These are phyloP conservation scores for Tachina grossa DNA, from an alignment of 2,888 invertebrate genomes.

Conservation along the genomic window DNA sequence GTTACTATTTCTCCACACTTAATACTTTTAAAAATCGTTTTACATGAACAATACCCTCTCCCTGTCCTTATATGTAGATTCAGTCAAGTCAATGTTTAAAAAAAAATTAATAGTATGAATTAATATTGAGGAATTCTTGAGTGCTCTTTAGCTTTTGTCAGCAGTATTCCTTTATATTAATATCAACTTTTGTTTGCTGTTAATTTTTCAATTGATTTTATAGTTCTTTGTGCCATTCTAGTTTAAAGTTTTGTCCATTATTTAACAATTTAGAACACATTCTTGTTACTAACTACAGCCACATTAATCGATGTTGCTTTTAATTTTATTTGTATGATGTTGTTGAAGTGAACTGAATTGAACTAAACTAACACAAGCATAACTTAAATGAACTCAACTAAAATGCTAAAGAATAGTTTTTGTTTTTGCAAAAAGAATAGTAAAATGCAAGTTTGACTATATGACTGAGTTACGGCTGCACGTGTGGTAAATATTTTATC, in stretches of 20 bases:
- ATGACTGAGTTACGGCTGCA: slow-evolving; percentile 63
- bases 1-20: too few species aligned
- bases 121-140: too few species aligned
- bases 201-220: slow-evolving; percentile 6
- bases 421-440: neutral
- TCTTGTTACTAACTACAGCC: slow-evolving; percentile 33
- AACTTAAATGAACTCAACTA: slow-evolving; percentile 50
- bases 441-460: slow-evolving; percentile 35
- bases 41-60: too few species aligned
- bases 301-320: slow-evolving; percentile 53
- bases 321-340: slow-evolving; percentile 52
- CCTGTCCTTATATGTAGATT: too few species aligned
- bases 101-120: too few species aligned
- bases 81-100: too few species aligned
- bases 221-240: neutral
- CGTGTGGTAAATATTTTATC: slow-evolving; percentile 72
- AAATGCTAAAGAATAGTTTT: slow-evolving; percentile 22
- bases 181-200: neutral
- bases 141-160: neutral
- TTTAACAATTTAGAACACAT: slow-evolving; percentile 53
- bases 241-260: slow-evolving; percentile 37
- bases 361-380: slow-evolving; percentile 46
- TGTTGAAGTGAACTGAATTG: slow-evolving; percentile 59
- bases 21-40: too few species aligned
- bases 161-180: neutral